Evolutionary conservation across 2,113 vertebrate species (phyloP), one percentile per base, ranked within the genome.

Genomic region (Cyprinus carpio): DNA sequence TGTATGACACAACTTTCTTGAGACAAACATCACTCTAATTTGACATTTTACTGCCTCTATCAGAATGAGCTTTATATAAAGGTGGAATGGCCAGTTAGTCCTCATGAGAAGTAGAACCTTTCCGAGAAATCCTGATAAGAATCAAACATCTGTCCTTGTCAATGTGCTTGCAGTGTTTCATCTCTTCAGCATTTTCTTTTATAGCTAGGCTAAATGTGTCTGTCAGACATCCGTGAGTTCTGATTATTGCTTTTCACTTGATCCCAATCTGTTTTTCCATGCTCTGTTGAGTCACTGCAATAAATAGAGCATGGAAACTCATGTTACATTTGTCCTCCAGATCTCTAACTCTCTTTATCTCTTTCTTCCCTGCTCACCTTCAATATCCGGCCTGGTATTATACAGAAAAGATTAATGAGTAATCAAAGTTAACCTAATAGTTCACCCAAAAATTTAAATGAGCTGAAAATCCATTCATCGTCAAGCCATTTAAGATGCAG

Each of bases 271-370:
- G 64, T 13, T 82, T 43, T 46, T 67, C 60, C 40, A 4, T 54
- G 18, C 43, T 37, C 69, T 82, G 79, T 46, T 18, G 43, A 82
- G 80, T 82, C 80, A 82, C n/a, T 51, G 43, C 46, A 29, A 9
- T 34, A 23, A 2, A 18, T 23, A 54, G 18, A 34, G 37, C 27
- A 10, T 51, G 25, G 15, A 54, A 71, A 11, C 43, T 71, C 80
- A 54, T 71, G 64, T 82, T 71, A 71, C 80, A n/a, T 49, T 71
- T 71, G 80, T 34, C 64, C 80, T 82, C 29, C 56, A 62, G 10
- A 62, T 27, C 56, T 43, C 29, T 46, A 37, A 51, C 64, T 54
- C 1, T 54, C 6, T 54, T 20, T 54, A 54, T 54, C 51, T 54
- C 51, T 82, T 82, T 51, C 65, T 69, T 4, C 6, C 12, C 64